Base-by-base conservation (phyloP, 2,113 vertebrate genomes). In the Oxygymnocypris stewartii region DNA sequence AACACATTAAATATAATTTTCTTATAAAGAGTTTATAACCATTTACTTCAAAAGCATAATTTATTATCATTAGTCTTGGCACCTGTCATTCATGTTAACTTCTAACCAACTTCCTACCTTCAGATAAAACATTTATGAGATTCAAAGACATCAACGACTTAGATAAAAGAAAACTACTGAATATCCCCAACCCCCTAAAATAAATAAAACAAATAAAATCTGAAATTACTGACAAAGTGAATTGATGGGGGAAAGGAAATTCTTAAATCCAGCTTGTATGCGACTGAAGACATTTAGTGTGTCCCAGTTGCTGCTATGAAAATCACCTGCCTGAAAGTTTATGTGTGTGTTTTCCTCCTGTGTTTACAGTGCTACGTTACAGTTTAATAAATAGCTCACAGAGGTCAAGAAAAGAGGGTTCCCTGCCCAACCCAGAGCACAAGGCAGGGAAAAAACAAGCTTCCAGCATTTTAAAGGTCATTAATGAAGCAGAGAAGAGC, bases 401-500 rank as follows among this genome's bases (percentile, higher is more conserved):
- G 90, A 93, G 92, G 93, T 94, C 93, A 92, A 87, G 88, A 88
- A 88, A 82, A 92, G 65, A 80, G 82, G 83, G 91, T 84, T 82
- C 91, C 92, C 88, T 93, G 92, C 91, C 92, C 92, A 91, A 91
- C 89, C 88, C 88, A 90, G 88, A 91, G 87, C 88, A 87, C 73
- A 67, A 61, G 35, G 28, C 28, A 75, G 37, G 54, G 44, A 44
- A 40, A 86, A 78, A 76, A 16, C 76, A 74, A 14, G 79, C 76
- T 75, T 67, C 78, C 69, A 89, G 67, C 84, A 84, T 87, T 90
- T 85, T 89, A 88, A 89, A 87, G 89, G 88, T 89, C 89, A 93
- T 94, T 94, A 93, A 93, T 94, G 94, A 94, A 92, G 91, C 92
- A 93, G 91, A 83, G 90, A 75, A 82, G 82, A 85, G 67, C 87